phyloP scores from a whole-genome alignment of 2,113 vertebrate species.

The Lamprologus speciosus region DNA sequence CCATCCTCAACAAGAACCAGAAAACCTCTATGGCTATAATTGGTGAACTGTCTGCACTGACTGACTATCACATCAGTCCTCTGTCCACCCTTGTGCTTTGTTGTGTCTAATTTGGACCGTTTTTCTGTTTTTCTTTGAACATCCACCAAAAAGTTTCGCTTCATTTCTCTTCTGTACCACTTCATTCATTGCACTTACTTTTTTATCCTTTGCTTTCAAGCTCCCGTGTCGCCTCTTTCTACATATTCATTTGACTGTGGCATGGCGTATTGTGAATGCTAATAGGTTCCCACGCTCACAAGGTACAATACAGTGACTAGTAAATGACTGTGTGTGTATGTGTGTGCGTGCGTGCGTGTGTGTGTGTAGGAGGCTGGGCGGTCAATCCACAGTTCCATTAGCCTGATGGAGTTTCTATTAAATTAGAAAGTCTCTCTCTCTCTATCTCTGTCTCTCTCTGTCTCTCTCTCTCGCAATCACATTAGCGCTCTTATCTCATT shows the following conservation, averaged over 20 bases:
- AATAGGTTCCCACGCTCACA: constrained; percentile 62
- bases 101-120: not conserved
- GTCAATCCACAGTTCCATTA: constrained; percentile 70
- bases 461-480: constrained; percentile 64
- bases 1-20: not conserved
- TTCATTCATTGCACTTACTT: constrained; percentile 15
- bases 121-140: constrained; percentile 1
- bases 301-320: constrained; percentile 34
- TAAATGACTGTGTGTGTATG: constrained; percentile 9
- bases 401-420: constrained; percentile 77
- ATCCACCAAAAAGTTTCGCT: not conserved
- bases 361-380: constrained; percentile 4
- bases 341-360: not conserved
- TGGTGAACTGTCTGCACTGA: not conserved
- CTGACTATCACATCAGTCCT: not conserved
- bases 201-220: constrained; percentile 18
- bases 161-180: not conserved
- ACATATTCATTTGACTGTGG: constrained; percentile 32
- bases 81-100: not conserved
- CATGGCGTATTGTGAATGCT: constrained; percentile 54
- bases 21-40: not conserved
- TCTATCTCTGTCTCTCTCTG: constrained; percentile 24
- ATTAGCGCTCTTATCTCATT: constrained; percentile 76
- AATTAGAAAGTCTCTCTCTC: constrained; percentile 65
- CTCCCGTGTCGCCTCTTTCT: not conserved